These are phyloP conservation scores for Ptilorrhoa leucosticta DNA, from an alignment of 2,113 vertebrate species.

Conservation along the genomic window DNA sequence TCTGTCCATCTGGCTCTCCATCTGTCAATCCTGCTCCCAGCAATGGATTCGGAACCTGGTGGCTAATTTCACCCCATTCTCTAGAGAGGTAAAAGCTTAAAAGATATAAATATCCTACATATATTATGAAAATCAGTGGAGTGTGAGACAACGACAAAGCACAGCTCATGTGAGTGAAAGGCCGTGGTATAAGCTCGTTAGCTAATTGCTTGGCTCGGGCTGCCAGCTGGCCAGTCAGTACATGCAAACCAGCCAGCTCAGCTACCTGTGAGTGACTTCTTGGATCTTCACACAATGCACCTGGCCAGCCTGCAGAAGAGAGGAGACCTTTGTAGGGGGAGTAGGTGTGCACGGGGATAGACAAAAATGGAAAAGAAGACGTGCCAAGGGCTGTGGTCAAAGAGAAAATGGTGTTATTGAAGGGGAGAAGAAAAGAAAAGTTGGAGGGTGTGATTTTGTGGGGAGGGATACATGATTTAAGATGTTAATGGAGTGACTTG, in stretches of 20 bases:
- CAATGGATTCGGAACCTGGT: background rate
- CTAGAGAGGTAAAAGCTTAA: constrained; percentile 13
- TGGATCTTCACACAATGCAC: background rate
- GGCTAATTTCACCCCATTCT: constrained; percentile 18
- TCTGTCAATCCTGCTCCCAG: constrained; percentile 24
- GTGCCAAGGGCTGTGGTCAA: background rate
- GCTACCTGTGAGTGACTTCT: constrained; percentile 17
- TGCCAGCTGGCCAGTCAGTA: constrained; percentile 24
- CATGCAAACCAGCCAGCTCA: background rate
- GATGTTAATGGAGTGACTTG: background rate
- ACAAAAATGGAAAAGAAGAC: background rate
- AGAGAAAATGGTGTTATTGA: background rate
- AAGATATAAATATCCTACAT: constrained; percentile 6
- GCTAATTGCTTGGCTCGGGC: background rate
- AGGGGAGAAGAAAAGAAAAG: background rate
- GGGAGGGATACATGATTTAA: background rate
- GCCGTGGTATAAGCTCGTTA: background rate
- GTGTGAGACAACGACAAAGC: background rate
- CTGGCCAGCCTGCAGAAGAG: background rate
- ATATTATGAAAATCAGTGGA: background rate
- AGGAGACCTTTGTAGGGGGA: background rate
- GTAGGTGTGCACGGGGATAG: background rate
- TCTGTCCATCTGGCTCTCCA: constrained; percentile 62
- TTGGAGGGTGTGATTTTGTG: background rate
- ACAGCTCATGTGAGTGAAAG: background rate